These are phyloP conservation scores for Zoroaster sp. DNA, from an alignment of 53 echinoderm and acorn worm species.

Conservation along the genomic window DNA sequence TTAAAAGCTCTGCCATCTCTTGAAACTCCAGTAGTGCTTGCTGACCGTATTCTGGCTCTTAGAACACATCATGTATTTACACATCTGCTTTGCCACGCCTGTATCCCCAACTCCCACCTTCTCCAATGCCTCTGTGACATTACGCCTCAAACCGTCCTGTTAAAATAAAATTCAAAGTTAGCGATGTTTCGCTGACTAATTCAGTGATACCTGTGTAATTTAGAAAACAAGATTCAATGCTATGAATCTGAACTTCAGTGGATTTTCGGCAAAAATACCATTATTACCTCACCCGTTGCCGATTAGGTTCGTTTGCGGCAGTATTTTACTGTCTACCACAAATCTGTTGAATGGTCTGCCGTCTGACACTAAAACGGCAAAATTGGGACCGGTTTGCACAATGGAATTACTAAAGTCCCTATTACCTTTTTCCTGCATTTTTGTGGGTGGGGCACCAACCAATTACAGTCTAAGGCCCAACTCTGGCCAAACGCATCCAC, in stretches of 20 bases:
- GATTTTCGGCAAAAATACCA: conserved; percentile 18
- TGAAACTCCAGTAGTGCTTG: conserved; percentile 14
- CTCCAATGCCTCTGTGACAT: not conserved
- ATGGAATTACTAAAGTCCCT: conserved; percentile 15
- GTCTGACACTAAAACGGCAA: conserved; percentile 9
- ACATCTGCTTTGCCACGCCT: conserved; percentile 5
- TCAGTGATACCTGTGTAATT: not conserved
- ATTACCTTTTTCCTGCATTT: conserved; percentile 7
- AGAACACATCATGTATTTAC: not conserved
- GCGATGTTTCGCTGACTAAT: not conserved
- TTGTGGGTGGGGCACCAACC: conserved; percentile 37
- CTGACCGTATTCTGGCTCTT: conserved; percentile 40
- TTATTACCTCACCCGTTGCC: not conserved
- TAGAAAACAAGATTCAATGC: conserved; percentile 39
- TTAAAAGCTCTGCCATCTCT: conserved; percentile 36
- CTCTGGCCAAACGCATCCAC: conserved; percentile 34
- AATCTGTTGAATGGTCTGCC: not conserved
- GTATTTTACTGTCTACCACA: not conserved
- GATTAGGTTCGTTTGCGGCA: not conserved
- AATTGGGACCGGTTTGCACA: conserved; percentile 20
- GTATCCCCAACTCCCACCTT: not conserved
- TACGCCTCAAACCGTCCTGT: conserved; percentile 30
- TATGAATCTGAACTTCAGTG: conserved; percentile 14
- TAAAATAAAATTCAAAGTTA: not conserved
- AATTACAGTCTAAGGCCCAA: not conserved